phyloP scores from a whole-genome alignment of 1,140 invertebrate genomes.

The Aphelinus certus region DNA sequence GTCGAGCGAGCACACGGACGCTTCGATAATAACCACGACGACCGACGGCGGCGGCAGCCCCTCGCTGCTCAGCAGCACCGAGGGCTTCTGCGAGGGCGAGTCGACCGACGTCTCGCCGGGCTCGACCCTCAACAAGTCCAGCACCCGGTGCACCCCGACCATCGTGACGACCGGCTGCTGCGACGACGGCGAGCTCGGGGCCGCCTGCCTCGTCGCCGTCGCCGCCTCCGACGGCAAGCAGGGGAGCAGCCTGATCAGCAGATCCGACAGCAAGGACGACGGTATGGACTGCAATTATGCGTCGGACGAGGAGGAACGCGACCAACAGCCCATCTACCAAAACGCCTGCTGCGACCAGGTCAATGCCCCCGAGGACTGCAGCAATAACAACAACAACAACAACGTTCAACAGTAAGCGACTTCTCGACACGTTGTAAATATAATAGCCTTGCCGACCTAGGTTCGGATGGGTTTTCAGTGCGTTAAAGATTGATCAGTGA shows the following conservation, averaged over 20 bases:
- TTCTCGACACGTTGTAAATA: too few species aligned
- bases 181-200: slow-evolving; percentile 49
- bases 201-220: slow-evolving; percentile 30
- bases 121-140: slow-evolving; percentile 59
- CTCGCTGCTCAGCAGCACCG: slow-evolving; percentile 61
- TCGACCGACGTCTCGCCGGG: slow-evolving; percentile 58
- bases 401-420: not conserved
- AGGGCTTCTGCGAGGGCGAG: slow-evolving; percentile 63
- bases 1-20: slow-evolving; percentile 61
- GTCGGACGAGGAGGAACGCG: slow-evolving; percentile 57
- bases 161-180: slow-evolving; percentile 43
- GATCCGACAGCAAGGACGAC: slow-evolving; percentile 60
- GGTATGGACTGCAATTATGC: slow-evolving; percentile 61
- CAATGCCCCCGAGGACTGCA: slow-evolving; percentile 37
- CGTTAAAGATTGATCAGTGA: too few species aligned
- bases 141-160: slow-evolving; percentile 47
- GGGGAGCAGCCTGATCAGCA: slow-evolving; percentile 44
- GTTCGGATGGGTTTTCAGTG: too few species aligned
- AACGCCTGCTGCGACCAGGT: slow-evolving; percentile 53
- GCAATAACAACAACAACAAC: slow-evolving; percentile 39
- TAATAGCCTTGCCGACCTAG: too few species aligned
- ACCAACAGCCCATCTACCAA: slow-evolving; percentile 59
- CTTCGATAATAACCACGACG: slow-evolving; percentile 58
- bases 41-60: slow-evolving; percentile 61
- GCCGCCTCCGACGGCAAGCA: slow-evolving; percentile 29